These are phyloP conservation scores for Caenorhabditis japonica DNA, from an alignment of 2,888 invertebrate species.

Conservation along the genomic window DNA sequence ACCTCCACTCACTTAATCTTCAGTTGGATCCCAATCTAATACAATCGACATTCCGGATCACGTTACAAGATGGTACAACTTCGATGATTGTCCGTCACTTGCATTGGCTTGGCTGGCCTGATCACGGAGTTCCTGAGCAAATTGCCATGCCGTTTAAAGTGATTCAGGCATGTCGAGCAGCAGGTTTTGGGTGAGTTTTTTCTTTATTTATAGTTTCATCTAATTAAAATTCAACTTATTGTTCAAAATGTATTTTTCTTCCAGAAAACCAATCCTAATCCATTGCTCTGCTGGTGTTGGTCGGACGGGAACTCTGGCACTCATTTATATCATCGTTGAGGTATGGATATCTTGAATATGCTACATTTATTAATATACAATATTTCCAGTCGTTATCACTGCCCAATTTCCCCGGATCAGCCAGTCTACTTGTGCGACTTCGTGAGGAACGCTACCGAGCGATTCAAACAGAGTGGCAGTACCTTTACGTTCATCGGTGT, in stretches of 20 bases:
- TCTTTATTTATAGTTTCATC: too few species aligned
- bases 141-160: slow-evolving; percentile 25
- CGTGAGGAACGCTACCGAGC: slow-evolving; percentile 54
- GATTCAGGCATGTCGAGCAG: too few species aligned
- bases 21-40: slow-evolving; percentile 34
- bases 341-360: background rate
- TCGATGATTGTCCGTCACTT: slow-evolving; percentile 31
- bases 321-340: slow-evolving; percentile 38
- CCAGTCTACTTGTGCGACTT: slow-evolving; percentile 34
- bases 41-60: slow-evolving; percentile 23
- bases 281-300: slow-evolving; percentile 53
- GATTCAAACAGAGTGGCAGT: slow-evolving; percentile 62
- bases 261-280: slow-evolving; percentile 35
- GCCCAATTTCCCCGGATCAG: slow-evolving; percentile 31
- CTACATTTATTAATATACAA: background rate
- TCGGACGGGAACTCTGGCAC: slow-evolving; percentile 38
- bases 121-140: slow-evolving; percentile 51
- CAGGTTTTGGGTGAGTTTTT: too few species aligned
- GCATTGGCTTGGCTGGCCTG: slow-evolving; percentile 52
- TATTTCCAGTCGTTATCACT: slow-evolving; percentile 1
- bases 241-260: too few species aligned
- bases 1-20: too few species aligned
- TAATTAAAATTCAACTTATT: too few species aligned
- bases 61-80: slow-evolving; percentile 8
- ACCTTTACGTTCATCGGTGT: slow-evolving; percentile 63